Evolutionary conservation across 2,888 invertebrate genomes (phyloP), one percentile per base, ranked within the genome.

Genomic region (Helobdella robusta): DNA sequence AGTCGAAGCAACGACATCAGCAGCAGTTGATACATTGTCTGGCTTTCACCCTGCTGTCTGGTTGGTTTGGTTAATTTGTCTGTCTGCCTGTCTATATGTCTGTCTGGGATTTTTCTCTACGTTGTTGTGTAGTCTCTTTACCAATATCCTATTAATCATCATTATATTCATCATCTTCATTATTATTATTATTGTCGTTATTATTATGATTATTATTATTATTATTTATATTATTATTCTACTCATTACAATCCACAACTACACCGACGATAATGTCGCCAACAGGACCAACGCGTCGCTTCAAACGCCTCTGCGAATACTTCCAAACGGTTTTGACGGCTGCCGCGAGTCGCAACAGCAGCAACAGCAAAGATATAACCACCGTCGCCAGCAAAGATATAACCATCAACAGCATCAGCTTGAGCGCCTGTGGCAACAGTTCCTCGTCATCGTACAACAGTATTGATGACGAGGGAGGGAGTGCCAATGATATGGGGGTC

Each of bases 251-350:
- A n/a, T n/a, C n/a, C n/a, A n/a, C n/a, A n/a, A n/a, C n/a, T n/a
- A n/a, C n/a, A 32, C 20, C 11, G n/a, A 46, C 59, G 30, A 35
- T 62, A 18, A 23, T 1, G 23, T 30, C 30, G 11, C n/a, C 25
- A 46, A 36, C 79, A 91, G 93, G 94, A 68, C 94, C 94, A 78
- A 91, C 93, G 73, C 86, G 94, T 65, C 85, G 95, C 68, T 95
- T 95, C 82, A 85, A 93, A 65, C 85, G 94, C 74, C 91, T 95
- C 72, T 94, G 94, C 81, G 95, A 95, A 78, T 91, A 93, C 81
- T 90, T 95, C 71, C 94, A 95, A 70, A 73, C 75, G 32, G 68
- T 78, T 61, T 75, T 78, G 72, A 68, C 76, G 61, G 59, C 67
- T 11, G 68, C 74, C 25, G 73, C 74, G 65, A 72, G 77, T 5